Base-by-base conservation (phyloP, 2,888 invertebrate species). In the Xanthia togata region DNA sequence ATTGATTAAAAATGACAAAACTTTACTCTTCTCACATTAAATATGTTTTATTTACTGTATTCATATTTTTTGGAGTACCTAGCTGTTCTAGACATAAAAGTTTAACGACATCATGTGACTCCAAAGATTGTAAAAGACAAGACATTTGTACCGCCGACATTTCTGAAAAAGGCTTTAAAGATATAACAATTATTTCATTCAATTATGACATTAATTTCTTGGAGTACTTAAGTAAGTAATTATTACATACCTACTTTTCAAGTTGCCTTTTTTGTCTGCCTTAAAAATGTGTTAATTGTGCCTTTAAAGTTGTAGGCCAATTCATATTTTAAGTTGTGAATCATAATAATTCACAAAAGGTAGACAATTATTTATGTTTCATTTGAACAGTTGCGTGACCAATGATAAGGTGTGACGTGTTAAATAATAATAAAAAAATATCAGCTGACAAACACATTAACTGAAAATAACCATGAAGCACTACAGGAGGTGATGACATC, bases 341-440 rank as follows among this genome's bases (percentile, higher is more conserved):
- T 60, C 64, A 70, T 65, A n/a, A 6, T 53, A 17, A 53, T 67
- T 79, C 70, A 53, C 55, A 67, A 68, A 81, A 59, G 47, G 35
- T 31, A 44, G n/a, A 35, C 20, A 82, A 75, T 85, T 75, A 68
- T 69, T 59, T 68, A 14, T 9, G 12, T 53, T 35, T 26, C 62
- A 70, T 82, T 76, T 81, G 67, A 38, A 68, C 68, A 83, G 63
- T 82, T 83, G 77, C 83, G 64, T 77, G 70, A 47, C 72, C n/a
- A 65, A 44, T 81, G 41, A 70, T 63, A 20, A n/a, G 31, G n/a
- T 85, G 41, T 60, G 67, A 81, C 72, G 31, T 70, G 70, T 60
- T 73, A 60, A 81, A 31, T 57, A 53, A 53, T 68, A 60, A 57
- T 69, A 50, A 69, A 50, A 69, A 59, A 71, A 75, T 71, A 69